These are phyloP conservation scores for Callopanchax toddi DNA, from an alignment of 2,113 vertebrate species.

Conservation along the genomic window DNA sequence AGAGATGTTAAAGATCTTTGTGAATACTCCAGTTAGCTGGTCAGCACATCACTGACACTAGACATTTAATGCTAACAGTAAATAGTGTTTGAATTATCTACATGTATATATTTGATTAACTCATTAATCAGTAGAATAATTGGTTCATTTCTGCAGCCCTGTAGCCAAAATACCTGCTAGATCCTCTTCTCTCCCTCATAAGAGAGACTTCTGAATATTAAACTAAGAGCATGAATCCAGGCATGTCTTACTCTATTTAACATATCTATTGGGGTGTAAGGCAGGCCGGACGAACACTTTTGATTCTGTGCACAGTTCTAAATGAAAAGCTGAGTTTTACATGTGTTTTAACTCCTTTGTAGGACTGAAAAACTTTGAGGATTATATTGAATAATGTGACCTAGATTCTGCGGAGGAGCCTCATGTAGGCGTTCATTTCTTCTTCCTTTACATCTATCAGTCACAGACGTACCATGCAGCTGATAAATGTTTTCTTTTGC, in stretches of 20 bases:
- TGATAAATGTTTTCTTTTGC: neutral
- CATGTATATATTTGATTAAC: no score
- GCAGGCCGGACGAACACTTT: neutral
- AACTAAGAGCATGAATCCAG: neutral
- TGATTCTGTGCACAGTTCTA: neutral
- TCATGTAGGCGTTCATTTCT: constrained; percentile 1
- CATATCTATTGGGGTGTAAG: neutral
- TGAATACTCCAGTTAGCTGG: no score
- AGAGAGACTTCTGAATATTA: neutral
- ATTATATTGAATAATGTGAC: constrained; percentile 8
- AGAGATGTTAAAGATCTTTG: no score
- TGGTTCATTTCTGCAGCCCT: no score
- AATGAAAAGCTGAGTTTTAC: neutral
- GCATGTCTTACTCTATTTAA: neutral
- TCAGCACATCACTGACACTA: no score
- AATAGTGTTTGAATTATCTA: no score
- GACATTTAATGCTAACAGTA: no score
- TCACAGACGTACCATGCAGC: neutral
- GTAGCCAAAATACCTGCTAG: no score
- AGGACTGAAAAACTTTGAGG: neutral
- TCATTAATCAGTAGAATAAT: no score
- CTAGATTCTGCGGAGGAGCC: neutral
- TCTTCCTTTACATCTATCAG: constrained; percentile 6
- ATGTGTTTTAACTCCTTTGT: neutral
- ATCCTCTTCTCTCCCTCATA: no score